A percentile compares a stretch with the other conserved stretches of the same genome.
phyloP scores from a whole-genome alignment of 2,113 vertebrate genomes.

The Nycticryphes semicollaris region DNA sequence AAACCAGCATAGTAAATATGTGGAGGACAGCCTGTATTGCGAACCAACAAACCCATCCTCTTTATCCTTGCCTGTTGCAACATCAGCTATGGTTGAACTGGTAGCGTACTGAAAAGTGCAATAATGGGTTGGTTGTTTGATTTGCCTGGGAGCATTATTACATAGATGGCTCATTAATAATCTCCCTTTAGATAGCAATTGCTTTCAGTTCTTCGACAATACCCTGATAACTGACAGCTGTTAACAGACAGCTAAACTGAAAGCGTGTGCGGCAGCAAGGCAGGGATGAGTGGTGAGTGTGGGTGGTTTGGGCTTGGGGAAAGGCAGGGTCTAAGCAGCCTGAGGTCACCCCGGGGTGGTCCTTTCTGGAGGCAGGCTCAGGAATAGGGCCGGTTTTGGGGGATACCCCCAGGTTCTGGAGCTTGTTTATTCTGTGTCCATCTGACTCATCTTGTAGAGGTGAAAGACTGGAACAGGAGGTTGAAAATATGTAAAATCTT shows the following conservation, averaged over 20 bases:
- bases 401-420: background rate
- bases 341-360: rapidly evolving
- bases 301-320: background rate
- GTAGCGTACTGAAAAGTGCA: rapidly evolving
- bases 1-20: background rate
- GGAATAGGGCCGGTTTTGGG: background rate
- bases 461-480: background rate
- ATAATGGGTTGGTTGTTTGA: background rate
- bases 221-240: rapidly evolving
- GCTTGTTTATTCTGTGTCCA: background rate
- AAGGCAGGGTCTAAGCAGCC: too few species aligned
- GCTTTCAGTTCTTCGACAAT: background rate
- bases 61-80: background rate
- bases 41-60: background rate
- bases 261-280: background rate
- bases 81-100: background rate
- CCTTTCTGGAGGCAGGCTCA: background rate
- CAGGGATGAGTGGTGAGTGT: too few species aligned
- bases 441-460: background rate
- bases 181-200: background rate
- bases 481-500: conserved; percentile 27
- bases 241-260: background rate
- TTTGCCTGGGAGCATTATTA: background rate
- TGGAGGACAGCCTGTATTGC: background rate
- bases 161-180: background rate